Base-by-base conservation (phyloP, 2,797 vertebrate species). In the Sibirionetta formosa region DNA sequence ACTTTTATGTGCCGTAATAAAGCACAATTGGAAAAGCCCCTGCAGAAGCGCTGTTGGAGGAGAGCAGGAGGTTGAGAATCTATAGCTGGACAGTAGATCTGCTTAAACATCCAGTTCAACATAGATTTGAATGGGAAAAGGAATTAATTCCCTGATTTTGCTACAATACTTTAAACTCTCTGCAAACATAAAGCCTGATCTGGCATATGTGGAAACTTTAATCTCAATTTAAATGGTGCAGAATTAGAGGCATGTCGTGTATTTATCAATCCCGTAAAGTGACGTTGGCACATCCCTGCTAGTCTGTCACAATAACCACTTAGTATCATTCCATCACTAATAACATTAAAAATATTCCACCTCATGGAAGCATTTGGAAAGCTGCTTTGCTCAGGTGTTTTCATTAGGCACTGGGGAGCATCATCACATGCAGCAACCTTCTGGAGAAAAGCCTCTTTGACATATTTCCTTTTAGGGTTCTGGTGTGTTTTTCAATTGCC, bases 1-100 rank as follows among this genome's bases (percentile, higher is more conserved):
- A 93, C 76, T 96, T 97, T 96, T 94, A 78, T 56, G 71, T 88
- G 75, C 70, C 78, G 46, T 57, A 78, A 11, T 78, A 80, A 82
- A 90, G 50, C 24, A 88, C 84, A 75, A 50, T 48, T 63, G 48
- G 23, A 84, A 82, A 71, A 76, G 44, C 48, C 36, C 17, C 31
- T 68, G 36, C 73, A 82, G 53, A 85, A 64, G 31, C 35, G 22
- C 29, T 29, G 7, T n/a, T 84, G 35, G 56, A 76, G 31, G 22
- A 80, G 31, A 80, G 35, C 48, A 40, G 61, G 46, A 64, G 19
- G 24, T 29, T 5, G 5, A 83, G 61, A 75, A 53, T 60, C 17
- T 56, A 6, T 10, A 68, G 46, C 1, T 40, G 48, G 51, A 63
- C 50, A 89, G 65, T 10, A 81, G 50, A 48, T 61, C 57, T 81